A percentile compares a stretch with the other conserved stretches of the same genome.
Conservation (phyloP, 2,113 vertebrate species). For the Carollia perspicillata region DNA sequence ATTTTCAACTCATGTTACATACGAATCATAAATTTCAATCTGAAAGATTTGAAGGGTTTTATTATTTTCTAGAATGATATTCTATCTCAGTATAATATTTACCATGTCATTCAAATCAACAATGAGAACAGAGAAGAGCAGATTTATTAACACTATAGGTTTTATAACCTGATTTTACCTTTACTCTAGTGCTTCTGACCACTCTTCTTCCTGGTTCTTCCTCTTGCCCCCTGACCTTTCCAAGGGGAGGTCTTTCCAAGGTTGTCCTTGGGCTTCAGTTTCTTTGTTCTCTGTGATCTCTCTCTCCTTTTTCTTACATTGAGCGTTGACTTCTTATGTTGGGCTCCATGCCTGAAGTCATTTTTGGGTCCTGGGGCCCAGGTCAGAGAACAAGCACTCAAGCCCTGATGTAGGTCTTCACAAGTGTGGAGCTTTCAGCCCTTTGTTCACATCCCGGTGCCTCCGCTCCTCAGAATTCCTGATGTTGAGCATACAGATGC, state of each 20-base stretch:
- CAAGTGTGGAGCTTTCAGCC: neutral
- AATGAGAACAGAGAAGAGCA: neutral
- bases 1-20: neutral
- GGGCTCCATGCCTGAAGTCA: neutral
- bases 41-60: neutral
- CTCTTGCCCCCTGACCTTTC: neutral
- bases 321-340: neutral
- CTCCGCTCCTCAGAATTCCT: neutral
- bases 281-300: neutral
- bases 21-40: neutral
- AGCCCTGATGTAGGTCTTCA: neutral
- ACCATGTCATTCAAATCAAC: neutral
- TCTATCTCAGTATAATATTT: neutral
- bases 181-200: neutral
- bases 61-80: neutral
- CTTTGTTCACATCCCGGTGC: neutral
- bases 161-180: neutral
- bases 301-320: neutral
- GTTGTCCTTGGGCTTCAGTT: neutral
- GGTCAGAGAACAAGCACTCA: neutral
- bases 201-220: neutral
- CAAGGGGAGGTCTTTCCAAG: neutral
- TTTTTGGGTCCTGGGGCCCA: neutral
- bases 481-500: neutral
- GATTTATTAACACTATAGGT: neutral